Base-by-base conservation (phyloP, 2,113 vertebrate species). In the Hirundichthys speculiger region DNA sequence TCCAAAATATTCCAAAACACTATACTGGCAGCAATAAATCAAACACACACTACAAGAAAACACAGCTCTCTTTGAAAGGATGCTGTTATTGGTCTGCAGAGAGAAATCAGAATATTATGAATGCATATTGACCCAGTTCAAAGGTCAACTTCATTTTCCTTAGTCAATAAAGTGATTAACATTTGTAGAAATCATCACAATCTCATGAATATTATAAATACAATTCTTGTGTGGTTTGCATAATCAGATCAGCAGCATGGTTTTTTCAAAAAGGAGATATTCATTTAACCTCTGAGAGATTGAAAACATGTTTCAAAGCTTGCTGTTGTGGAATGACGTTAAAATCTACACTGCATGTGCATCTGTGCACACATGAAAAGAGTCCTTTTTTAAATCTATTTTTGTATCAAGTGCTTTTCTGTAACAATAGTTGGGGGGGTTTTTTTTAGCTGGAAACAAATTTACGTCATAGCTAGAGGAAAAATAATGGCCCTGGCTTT, bases 141-240 rank as follows among this genome's bases (percentile, higher is more conserved):
- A 82, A 85, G 83, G 79, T 84, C 81, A 83, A 64, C 43, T 50
- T 70, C 11, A 84, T 85, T 79, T 85, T 38, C 66, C 4, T 0
- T 58, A 27, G 58, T 19, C 21, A 6, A 74, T 64, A 43, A 76
- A 61, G 61, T 55, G 53, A 66, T 64, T 25, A 73, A 69, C 55
- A 73, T 67, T 68, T 22, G 51, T 39, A 52, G 43, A 58, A 81
- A 74, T 73, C 63, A 69, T 70, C 60, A 54, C 21, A 53, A 70
- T 30, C 68, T 69, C 77, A 85, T 81, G 62, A 88, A 86, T 84
- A 69, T 58, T 69, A 76, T 84, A 68, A 87, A 77, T 10, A 34
- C 30, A 55, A 52, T 27, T 58, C 50, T 54, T 15, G 16, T 56
- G 12, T 30, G 1, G 15, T 74, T 77, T 67, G 67, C 69, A 73